Conservation (phyloP, 2,888 invertebrate species). For the Miltochrista miniata region DNA sequence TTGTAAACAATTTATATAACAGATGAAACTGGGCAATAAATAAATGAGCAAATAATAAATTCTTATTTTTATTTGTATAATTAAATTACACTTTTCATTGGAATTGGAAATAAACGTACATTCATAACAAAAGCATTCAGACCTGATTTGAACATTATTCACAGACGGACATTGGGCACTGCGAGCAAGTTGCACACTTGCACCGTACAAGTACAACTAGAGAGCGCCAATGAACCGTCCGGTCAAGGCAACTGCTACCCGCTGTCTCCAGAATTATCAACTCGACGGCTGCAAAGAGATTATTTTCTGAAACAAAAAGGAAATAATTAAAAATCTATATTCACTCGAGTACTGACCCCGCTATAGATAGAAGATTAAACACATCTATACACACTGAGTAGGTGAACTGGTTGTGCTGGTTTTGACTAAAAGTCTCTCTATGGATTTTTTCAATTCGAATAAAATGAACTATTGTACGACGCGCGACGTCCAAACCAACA, state of each 20-base stretch:
- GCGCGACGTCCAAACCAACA: too few species aligned
- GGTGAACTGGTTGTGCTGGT: too few species aligned
- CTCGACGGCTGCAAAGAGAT: constrained; percentile 34
- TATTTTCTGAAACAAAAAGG: constrained; percentile 72
- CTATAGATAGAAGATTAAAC: too few species aligned
- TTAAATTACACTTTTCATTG: constrained; percentile 69
- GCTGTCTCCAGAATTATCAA: constrained; percentile 43
- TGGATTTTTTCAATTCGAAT: too few species aligned
- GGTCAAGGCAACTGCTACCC: constrained; percentile 46
- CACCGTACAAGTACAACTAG: constrained; percentile 36
- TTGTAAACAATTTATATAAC: constrained; percentile 20
- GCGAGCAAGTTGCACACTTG: constrained; percentile 37
- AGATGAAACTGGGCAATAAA: constrained; percentile 52
- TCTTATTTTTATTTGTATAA: constrained; percentile 64
- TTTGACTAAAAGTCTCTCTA: too few species aligned
- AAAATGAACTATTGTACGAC: too few species aligned
- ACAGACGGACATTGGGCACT: constrained; percentile 61
- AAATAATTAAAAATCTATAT: neutral
- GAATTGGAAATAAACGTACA: constrained; percentile 70
- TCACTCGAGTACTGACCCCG: too few species aligned
- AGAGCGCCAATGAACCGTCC: constrained; percentile 36
- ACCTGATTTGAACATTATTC: constrained; percentile 63
- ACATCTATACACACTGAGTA: too few species aligned
- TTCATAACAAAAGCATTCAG: constrained; percentile 67
- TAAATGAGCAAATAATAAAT: constrained; percentile 69